Conservation (phyloP, 2,797 vertebrate species). For the Echeneis naucrates region DNA sequence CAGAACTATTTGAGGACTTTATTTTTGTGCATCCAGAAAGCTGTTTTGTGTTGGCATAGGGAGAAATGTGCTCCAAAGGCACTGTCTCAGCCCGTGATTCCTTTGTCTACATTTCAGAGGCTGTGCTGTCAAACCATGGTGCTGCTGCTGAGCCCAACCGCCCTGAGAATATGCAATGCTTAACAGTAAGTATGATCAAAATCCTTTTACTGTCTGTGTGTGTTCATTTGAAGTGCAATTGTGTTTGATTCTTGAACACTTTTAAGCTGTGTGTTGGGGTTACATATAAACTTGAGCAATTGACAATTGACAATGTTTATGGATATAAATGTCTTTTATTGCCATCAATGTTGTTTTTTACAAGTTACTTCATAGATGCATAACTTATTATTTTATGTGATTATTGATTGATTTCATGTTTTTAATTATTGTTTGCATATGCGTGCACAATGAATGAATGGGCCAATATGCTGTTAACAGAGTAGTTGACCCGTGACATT, state of each 20-base stretch:
- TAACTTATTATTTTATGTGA: background rate
- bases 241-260: background rate
- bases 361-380: background rate
- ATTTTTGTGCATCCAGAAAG: slow-evolving; percentile 60
- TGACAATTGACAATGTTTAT: slow-evolving; percentile 4
- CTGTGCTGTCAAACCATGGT: slow-evolving; percentile 78
- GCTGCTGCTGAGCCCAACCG: slow-evolving; percentile 78
- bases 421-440: slow-evolving; percentile 2
- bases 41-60: slow-evolving; percentile 61
- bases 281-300: slow-evolving; percentile 17
- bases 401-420: background rate
- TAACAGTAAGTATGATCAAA: slow-evolving; percentile 86
- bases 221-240: slow-evolving; percentile 8
- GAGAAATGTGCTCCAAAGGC: slow-evolving; percentile 85
- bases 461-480: slow-evolving; percentile 28
- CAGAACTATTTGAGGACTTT: slow-evolving; percentile 67
- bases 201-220: slow-evolving; percentile 13
- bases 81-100: slow-evolving; percentile 83
- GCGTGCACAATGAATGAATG: slow-evolving; percentile 26
- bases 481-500: slow-evolving; percentile 63
- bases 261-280: slow-evolving; percentile 19
- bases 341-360: background rate
- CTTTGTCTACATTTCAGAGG: slow-evolving; percentile 86
- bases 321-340: background rate
- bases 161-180: slow-evolving; percentile 84